Evolutionary conservation across 2,797 vertebrate genomes (phyloP).

Genomic region (Zalophus californianus): DNA sequence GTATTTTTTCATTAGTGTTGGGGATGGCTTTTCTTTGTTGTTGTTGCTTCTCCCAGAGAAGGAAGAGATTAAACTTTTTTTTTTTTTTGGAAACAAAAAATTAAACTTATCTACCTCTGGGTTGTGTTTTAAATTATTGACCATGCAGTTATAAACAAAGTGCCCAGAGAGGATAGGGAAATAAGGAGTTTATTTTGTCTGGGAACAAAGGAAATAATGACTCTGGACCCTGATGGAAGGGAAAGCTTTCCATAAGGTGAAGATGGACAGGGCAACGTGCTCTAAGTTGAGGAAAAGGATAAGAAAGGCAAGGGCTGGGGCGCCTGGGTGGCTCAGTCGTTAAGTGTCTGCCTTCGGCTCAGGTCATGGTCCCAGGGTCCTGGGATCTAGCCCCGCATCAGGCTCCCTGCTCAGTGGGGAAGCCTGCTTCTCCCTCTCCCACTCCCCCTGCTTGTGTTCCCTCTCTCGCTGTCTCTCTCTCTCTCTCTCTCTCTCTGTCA

Average conservation of each 20-base stretch:
- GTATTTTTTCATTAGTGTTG: neutral
- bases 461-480: too few species aligned
- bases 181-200: neutral
- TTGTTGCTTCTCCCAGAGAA: neutral
- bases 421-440: neutral
- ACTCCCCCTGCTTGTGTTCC: neutral
- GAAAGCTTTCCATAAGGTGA: neutral
- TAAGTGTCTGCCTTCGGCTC: neutral
- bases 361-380: neutral
- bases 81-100: neutral
- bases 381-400: neutral
- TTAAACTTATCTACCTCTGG: neutral
- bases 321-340: neutral
- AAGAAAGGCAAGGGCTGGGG: neutral
- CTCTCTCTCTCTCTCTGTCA: too few species aligned
- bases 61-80: neutral
- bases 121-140: constrained; percentile 38
- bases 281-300: neutral
- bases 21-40: neutral
- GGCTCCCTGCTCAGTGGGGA: neutral
- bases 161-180: neutral
- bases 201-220: neutral
- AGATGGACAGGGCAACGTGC: neutral
- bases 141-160: neutral
- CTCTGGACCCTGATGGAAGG: neutral